Base-by-base conservation (phyloP, 2,888 invertebrate species). In the Tipula lateralis region DNA sequence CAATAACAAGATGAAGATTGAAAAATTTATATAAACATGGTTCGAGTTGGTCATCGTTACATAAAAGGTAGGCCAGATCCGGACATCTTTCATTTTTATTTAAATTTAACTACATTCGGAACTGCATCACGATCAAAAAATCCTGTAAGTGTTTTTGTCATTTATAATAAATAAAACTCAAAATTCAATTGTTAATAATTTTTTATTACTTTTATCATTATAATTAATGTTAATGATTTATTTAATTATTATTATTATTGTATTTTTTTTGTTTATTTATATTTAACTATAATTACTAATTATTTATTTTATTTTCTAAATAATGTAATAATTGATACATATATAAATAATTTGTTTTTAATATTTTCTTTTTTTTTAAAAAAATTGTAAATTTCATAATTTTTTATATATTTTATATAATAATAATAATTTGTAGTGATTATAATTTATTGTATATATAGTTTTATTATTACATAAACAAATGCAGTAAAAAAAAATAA, bases 301-400 rank as follows among this genome's bases (percentile, higher is more conserved):
- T 24, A 66, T 24, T 24, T 7, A 24, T 24, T 50, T 1, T 24
- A 66, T 66, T n/a, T 24, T 24, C 66, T 66, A 66, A 66, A 24
- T 66, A 66, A 66, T 66, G 19, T 19, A 19, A 50, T 66, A 24
- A 66, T 39, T 39, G 39, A 39, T n/a, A n/a, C n/a, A n/a, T 50
- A 50, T 66, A 66, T 66, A 66, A 66, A 66, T 66, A 66, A 66
- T 66, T 66, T 66, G 66, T 66, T 66, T 19, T 66, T 66, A 66
- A 66, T 66, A 66, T 66, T 66, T 19, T 39, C 16, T 44, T 16
- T 66, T 19, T 39, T 44, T 44, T 16, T 66, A 66, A 66, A n/a
- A 66, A 66, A 66, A 66, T 66, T 66, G 66, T 66, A 24, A 44
- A 44, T 44, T 44, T 44, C 9, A 24, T 66, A 66, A 66, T 24